Conservation (phyloP, 2,888 invertebrate genomes). For the Amaurobius ferox region DNA sequence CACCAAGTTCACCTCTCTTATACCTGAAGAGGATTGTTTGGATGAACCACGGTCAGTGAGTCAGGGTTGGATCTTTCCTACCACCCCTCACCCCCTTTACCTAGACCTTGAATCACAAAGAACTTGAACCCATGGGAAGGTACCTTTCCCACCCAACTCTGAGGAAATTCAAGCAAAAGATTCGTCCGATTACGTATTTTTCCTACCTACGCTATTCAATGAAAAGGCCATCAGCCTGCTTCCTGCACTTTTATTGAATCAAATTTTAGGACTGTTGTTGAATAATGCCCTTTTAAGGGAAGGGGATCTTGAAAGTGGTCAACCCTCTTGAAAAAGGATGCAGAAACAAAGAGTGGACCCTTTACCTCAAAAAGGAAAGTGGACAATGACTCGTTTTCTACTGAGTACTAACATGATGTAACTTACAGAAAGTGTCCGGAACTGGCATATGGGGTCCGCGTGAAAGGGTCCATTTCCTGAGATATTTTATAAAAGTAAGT, state of each 20-base stretch:
- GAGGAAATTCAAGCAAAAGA: slow-evolving; percentile 18
- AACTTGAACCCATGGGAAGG: not conserved
- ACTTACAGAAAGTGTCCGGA: not conserved
- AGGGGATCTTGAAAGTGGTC: slow-evolving; percentile 25
- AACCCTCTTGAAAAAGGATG: slow-evolving; percentile 24
- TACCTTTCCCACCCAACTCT: slow-evolving; percentile 42
- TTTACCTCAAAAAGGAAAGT: not conserved
- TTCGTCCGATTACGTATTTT: slow-evolving; percentile 49
- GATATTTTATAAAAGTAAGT: not conserved
- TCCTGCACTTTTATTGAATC: not conserved
- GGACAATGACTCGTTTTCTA: too few species aligned
- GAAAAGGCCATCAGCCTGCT: not conserved
- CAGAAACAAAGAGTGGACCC: slow-evolving; percentile 24
- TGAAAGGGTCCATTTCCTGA: not conserved
- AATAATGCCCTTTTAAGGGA: slow-evolving; percentile 16
- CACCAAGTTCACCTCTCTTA: not conserved
- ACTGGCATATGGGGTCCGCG: not conserved
- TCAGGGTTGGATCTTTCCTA: slow-evolving; percentile 37
- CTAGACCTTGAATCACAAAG: slow-evolving; percentile 53
- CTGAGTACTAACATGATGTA: not conserved
- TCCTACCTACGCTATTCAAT: not conserved
- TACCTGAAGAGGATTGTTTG: slow-evolving; percentile 36
- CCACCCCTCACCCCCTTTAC: not conserved
- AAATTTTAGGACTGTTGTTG: not conserved
- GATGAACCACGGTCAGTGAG: slow-evolving; percentile 56